Evolutionary conservation across 1,140 invertebrate genomes (phyloP).

Genomic region (Rhopalosiphum maidis): DNA sequence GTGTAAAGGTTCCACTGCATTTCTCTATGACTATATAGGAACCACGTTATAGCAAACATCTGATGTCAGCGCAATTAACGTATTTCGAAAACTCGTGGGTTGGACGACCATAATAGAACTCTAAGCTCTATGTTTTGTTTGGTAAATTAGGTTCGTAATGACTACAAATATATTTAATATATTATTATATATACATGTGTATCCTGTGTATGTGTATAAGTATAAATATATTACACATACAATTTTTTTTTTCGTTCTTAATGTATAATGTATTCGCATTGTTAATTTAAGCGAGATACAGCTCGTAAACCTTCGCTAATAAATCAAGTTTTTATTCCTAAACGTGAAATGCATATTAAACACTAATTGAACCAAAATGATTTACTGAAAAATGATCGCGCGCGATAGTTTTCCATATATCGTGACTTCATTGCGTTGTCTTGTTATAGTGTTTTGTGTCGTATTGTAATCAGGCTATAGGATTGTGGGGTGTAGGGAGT

Average conservation of each 20-base stretch:
- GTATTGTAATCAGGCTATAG: background rate
- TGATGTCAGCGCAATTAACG: background rate
- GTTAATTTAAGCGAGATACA: slow-evolving; percentile 15
- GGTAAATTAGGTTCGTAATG: background rate
- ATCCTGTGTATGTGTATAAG: background rate
- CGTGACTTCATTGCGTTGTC: background rate
- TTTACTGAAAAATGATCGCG: background rate
- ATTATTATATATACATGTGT: background rate
- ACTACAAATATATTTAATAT: background rate
- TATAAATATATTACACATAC: background rate
- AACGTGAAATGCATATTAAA: slow-evolving; percentile 35
- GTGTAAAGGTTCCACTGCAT: background rate
- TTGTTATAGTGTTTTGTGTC: background rate
- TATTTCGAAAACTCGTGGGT: background rate
- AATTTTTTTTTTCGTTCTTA: background rate
- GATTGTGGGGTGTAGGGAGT: background rate
- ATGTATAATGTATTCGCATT: slow-evolving; percentile 1
- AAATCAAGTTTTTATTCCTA: slow-evolving; percentile 25
- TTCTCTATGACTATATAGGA: background rate
- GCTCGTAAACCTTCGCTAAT: background rate
- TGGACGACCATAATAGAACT: background rate
- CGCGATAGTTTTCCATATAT: background rate
- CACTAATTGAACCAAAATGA: background rate
- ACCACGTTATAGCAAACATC: background rate
- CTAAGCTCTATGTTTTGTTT: background rate